Conservation (phyloP, 1,140 invertebrate genomes). For the Drosophila arawakana region DNA sequence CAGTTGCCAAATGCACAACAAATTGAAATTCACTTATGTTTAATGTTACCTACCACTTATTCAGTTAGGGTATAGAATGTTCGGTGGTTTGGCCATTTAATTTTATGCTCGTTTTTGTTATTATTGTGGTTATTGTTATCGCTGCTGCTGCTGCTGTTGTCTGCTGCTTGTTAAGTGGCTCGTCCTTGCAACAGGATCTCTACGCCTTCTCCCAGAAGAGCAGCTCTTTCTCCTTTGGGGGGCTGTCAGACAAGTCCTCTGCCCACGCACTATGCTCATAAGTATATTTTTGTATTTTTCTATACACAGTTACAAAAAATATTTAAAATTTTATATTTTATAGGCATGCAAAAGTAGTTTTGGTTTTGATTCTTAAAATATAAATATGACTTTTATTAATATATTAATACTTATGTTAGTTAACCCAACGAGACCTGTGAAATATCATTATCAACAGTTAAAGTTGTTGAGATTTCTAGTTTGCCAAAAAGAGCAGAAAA, state of each 20-base stretch:
- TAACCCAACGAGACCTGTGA: too few relatives aligned
- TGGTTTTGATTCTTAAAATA: too few relatives aligned
- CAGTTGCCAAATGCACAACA: constrained; percentile 6
- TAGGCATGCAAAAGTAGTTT: too few relatives aligned
- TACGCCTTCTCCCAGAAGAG: constrained; percentile 12
- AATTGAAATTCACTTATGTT: constrained; percentile 5
- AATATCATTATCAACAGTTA: too few relatives aligned
- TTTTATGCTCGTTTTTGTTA: constrained; percentile 16
- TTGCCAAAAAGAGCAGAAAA: too few relatives aligned
- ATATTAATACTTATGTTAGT: too few relatives aligned
- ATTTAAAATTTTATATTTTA: too few relatives aligned
- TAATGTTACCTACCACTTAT: not conserved
- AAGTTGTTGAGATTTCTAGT: too few relatives aligned
- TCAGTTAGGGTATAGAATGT: constrained; percentile 11
- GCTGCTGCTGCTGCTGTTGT: constrained; percentile 19
- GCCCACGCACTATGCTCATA: constrained; percentile 11
- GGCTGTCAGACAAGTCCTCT: constrained; percentile 30
- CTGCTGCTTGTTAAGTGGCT: constrained; percentile 54
- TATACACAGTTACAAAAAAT: too few relatives aligned
- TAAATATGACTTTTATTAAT: too few relatives aligned
- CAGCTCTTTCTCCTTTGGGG: constrained; percentile 18
- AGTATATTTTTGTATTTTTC: not conserved
- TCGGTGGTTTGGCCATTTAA: not conserved
- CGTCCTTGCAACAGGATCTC: constrained; percentile 26
- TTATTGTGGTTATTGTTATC: constrained; percentile 35